Percentiles rank a stretch among this genome's conserved stretches.
phyloP scores from a whole-genome alignment of 2,888 invertebrate species.

The Callosobruchus maculatus region DNA sequence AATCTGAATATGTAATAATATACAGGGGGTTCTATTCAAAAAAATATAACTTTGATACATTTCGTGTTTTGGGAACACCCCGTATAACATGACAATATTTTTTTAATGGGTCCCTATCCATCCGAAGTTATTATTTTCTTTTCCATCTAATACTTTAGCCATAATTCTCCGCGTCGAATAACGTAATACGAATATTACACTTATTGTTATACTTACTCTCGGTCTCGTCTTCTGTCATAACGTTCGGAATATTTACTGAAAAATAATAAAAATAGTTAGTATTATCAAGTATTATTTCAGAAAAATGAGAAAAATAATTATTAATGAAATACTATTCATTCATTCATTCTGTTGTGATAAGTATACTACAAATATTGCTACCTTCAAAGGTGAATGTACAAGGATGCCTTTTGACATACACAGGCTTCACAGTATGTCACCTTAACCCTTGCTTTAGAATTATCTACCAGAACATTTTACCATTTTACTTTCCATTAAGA shows the following conservation, averaged over 20 bases:
- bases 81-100: too few relatives aligned
- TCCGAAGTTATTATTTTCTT: too few relatives aligned
- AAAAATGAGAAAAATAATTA: too few relatives aligned
- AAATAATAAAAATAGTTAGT: constrained; percentile 24
- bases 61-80: too few relatives aligned
- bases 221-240: constrained; percentile 34
- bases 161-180: too few relatives aligned
- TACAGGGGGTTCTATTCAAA: too few relatives aligned
- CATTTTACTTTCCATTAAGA: constrained; percentile 2
- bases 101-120: too few relatives aligned
- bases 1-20: too few relatives aligned
- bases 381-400: constrained; percentile 14
- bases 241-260: constrained; percentile 38
- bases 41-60: too few relatives aligned
- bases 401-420: constrained; percentile 26
- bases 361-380: background rate
- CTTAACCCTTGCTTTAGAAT: constrained; percentile 17
- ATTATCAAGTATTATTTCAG: background rate
- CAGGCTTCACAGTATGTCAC: constrained; percentile 22
- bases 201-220: constrained; percentile 39
- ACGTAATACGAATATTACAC: too few relatives aligned
- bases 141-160: too few relatives aligned
- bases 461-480: constrained; percentile 14
- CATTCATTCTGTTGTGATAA: background rate
- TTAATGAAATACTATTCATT: background rate